These are phyloP conservation scores for Teleogryllus oceanicus DNA, from an alignment of 2,888 invertebrate genomes.

Conservation along the genomic window DNA sequence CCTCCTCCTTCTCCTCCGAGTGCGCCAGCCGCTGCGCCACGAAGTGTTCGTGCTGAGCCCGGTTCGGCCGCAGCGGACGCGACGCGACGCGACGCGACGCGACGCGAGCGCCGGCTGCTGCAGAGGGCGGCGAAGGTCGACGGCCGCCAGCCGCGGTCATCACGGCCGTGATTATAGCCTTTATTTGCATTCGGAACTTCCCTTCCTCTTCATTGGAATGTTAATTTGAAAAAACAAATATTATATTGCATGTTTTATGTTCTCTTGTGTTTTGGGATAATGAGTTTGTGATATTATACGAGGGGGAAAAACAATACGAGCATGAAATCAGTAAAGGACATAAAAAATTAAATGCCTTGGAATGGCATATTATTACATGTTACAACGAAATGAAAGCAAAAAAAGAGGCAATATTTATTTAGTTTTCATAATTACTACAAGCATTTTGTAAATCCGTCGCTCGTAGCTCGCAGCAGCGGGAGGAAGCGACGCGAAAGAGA, in stretches of 20 bases:
- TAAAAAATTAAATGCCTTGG: slow-evolving; percentile 18
- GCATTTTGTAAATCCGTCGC: background rate
- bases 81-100: too few species aligned
- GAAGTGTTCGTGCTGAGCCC: background rate
- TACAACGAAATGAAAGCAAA: slow-evolving; percentile 18
- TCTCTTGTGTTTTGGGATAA: slow-evolving; percentile 18
- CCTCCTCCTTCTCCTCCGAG: too few species aligned
- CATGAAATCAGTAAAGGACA: slow-evolving; percentile 6
- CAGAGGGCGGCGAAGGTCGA: background rate
- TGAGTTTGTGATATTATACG: slow-evolving; percentile 18
- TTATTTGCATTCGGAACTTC: slow-evolving; percentile 18
- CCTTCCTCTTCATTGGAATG: slow-evolving; percentile 18
- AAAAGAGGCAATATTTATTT: slow-evolving; percentile 11
- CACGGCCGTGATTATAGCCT: slow-evolving; percentile 18
- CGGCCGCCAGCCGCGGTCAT: background rate
- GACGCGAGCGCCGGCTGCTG: background rate
- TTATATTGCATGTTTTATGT: slow-evolving; percentile 18
- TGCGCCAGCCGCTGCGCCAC: background rate
- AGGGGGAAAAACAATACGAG: slow-evolving; percentile 4
- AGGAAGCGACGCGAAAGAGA: background rate
- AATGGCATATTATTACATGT: slow-evolving; percentile 18
- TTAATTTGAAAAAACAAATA: slow-evolving; percentile 7
- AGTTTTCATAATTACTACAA: slow-evolving; percentile 2
- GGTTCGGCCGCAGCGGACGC: background rate
- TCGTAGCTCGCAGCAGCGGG: background rate